These are phyloP conservation scores for Hassar affinis DNA, from an alignment of 2,113 vertebrate species.

Conservation along the genomic window DNA sequence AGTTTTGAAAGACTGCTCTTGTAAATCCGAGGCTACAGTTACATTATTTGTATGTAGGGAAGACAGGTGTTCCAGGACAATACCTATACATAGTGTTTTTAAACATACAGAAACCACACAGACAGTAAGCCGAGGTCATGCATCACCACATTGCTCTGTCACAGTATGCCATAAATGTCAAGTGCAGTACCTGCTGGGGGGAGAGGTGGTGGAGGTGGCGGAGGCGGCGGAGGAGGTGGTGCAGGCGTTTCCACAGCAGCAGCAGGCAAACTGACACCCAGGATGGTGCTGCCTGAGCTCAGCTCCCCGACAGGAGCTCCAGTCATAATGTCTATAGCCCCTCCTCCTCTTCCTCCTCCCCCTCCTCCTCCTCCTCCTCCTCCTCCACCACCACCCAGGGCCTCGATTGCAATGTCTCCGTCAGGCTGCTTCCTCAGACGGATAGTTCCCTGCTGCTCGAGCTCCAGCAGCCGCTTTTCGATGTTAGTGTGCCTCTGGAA, in stretches of 20 bases:
- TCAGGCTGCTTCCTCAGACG: slow-evolving; percentile 74
- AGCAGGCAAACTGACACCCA: slow-evolving; percentile 33
- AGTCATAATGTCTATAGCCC: neutral
- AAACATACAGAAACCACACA: neutral
- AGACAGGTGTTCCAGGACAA: neutral
- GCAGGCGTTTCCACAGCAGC: slow-evolving; percentile 47
- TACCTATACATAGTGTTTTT: neutral
- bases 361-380: slow-evolving; percentile 39
- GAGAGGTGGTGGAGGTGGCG: slow-evolving; percentile 81
- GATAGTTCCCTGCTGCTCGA: slow-evolving; percentile 72
- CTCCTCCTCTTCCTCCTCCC: neutral
- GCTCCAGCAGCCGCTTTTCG: slow-evolving; percentile 75
- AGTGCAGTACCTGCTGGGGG: slow-evolving; percentile 75
- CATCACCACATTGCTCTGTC: neutral
- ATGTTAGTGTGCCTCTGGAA: slow-evolving; percentile 82
- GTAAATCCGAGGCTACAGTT: neutral
- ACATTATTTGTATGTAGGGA: neutral
- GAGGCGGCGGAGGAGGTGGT: slow-evolving; percentile 68
- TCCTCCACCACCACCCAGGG: slow-evolving; percentile 57
- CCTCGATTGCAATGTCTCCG: slow-evolving; percentile 72
- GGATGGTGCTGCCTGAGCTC: slow-evolving; percentile 52
- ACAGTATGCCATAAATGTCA: too few relatives aligned
- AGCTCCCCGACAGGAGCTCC: slow-evolving; percentile 59
- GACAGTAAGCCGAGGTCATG: neutral
- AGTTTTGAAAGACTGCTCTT: neutral